phyloP scores from a whole-genome alignment of 2,113 vertebrate species.

The Rhea americana region DNA sequence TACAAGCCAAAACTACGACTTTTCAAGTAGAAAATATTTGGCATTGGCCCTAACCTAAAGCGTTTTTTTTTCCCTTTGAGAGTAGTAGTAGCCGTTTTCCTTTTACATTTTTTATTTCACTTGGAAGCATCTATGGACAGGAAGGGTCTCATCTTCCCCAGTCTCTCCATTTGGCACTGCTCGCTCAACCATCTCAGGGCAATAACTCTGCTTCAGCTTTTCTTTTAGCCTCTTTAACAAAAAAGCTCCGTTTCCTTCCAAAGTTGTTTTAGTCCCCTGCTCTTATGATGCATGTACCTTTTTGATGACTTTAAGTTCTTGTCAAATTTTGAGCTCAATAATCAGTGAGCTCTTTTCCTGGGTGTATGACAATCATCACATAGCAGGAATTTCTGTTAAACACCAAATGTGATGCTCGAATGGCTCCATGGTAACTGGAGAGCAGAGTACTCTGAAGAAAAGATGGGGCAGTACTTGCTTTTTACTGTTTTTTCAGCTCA shows the following conservation, averaged over 20 bases:
- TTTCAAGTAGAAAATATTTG: not conserved
- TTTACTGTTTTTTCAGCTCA: not conserved
- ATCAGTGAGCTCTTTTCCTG: not conserved
- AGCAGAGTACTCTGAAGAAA: not conserved
- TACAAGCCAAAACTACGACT: not conserved
- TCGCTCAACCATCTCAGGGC: not conserved
- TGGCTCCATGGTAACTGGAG: not conserved
- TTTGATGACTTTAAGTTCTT: not conserved
- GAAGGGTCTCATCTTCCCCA: not conserved
- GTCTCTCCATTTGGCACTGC: not conserved
- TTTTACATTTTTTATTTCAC: not conserved
- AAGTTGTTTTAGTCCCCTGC: not conserved
- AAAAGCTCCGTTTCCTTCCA: not conserved
- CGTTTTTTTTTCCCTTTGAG: not conserved
- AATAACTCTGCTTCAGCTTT: not conserved
- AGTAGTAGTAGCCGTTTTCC: not conserved
- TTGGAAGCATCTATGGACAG: not conserved
- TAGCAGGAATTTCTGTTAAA: not conserved
- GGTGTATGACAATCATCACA: not conserved
- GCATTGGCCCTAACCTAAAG: accelerated
- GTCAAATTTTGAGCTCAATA: not conserved
- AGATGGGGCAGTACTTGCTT: not conserved
- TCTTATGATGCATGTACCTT: not conserved
- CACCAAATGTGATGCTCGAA: not conserved
- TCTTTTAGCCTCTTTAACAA: not conserved